Percentiles rank a stretch among this genome's conserved stretches.
Evolutionary conservation across 2,113 vertebrate species (phyloP).

Genomic region (Oryzias melastigma): DNA sequence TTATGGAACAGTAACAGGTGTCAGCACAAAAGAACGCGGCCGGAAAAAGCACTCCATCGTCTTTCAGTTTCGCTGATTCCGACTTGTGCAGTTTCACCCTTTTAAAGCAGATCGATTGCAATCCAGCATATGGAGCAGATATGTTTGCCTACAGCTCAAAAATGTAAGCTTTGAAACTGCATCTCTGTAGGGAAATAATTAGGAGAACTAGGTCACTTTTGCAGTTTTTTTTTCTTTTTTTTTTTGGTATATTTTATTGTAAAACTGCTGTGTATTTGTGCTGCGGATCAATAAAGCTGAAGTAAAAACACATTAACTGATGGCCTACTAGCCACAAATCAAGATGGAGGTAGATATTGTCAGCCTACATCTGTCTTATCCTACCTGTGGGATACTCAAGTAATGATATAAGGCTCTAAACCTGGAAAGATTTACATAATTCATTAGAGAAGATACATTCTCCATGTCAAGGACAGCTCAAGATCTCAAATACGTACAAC

Average conservation of each 20-base stretch:
- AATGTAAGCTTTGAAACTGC: not conserved
- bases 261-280: not conserved
- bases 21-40: conserved; percentile 29
- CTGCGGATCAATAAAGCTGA: not conserved
- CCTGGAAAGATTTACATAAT: conserved; percentile 12
- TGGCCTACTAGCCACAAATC: not conserved
- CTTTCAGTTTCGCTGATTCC: not conserved
- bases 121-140: no score
- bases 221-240: not conserved
- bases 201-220: not conserved
- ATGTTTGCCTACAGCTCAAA: not conserved
- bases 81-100: not conserved
- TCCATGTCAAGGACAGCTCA: conserved; percentile 38
- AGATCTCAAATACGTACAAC: conserved; percentile 28
- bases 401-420: conserved; percentile 5
- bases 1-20: conserved; percentile 35
- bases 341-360: not conserved
- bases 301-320: not conserved
- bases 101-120: not conserved
- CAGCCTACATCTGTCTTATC: not conserved
- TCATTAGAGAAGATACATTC: conserved; percentile 3
- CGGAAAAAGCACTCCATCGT: not conserved
- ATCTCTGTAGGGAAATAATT: not conserved
- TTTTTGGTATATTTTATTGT: not conserved
- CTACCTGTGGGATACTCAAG: not conserved